Evolutionary conservation across 1,140 invertebrate genomes (phyloP).

Genomic region (Amyelois transitella): DNA sequence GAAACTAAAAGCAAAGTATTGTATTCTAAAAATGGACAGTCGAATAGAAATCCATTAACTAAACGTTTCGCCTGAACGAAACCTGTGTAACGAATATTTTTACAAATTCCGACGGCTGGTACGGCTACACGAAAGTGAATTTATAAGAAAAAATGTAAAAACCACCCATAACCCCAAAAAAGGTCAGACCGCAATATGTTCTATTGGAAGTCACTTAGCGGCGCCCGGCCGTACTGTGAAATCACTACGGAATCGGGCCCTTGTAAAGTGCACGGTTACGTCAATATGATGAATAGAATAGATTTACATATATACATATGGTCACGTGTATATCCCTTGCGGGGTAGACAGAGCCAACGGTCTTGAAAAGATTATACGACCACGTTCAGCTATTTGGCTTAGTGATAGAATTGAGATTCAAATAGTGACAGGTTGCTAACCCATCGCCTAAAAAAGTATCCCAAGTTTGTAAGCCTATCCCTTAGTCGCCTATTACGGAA

Average conservation of each 20-base stretch:
- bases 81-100: background rate
- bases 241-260: constrained; percentile 1
- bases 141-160: constrained; percentile 52
- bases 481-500: too few species aligned
- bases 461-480: too few species aligned
- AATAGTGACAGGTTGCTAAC: too few species aligned
- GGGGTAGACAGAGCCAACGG: too few species aligned
- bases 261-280: background rate
- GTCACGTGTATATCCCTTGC: too few species aligned
- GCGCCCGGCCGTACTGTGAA: constrained; percentile 5
- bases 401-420: too few species aligned
- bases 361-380: too few species aligned
- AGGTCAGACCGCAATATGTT: constrained; percentile 20
- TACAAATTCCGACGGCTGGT: constrained; percentile 8
- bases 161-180: constrained; percentile 27
- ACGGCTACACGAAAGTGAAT: constrained; percentile 34
- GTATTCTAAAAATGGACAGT: background rate
- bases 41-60: background rate
- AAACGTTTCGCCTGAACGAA: background rate
- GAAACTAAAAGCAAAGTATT: too few species aligned
- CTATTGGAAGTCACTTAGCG: constrained; percentile 23
- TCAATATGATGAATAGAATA: too few species aligned
- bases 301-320: too few species aligned
- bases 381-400: too few species aligned
- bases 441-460: too few species aligned